Evolutionary conservation across 2,888 invertebrate species (phyloP).

Genomic region (Tenthredo livida): DNA sequence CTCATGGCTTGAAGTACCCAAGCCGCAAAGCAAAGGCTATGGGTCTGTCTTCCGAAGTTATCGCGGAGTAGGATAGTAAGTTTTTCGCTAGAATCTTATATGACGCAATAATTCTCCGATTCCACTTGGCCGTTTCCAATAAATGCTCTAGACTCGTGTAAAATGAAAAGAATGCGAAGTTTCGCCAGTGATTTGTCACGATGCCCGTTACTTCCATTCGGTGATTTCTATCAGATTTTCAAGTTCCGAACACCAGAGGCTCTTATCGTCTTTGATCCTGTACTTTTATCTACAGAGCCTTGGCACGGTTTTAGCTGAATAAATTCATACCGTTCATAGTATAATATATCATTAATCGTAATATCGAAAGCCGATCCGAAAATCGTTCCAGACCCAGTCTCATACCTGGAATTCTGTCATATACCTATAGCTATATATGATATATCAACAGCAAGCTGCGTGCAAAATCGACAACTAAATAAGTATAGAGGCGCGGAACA

Average conservation of each 20-base stretch:
- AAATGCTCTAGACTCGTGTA: conserved; percentile 43
- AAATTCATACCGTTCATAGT: not conserved
- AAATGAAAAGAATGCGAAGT: conserved; percentile 42
- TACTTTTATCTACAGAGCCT: too few species aligned
- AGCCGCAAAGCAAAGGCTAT: not conserved
- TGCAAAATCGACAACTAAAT: not conserved
- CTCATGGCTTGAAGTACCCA: not conserved
- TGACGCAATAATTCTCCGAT: conserved; percentile 43
- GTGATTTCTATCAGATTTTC: conserved; percentile 40
- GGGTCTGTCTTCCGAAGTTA: not conserved
- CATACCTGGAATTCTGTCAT: not conserved
- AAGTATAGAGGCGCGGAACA: conserved; percentile 23
- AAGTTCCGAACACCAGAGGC: not conserved
- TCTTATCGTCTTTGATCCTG: not conserved
- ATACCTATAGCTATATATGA: too few species aligned
- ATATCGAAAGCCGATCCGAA: not conserved
- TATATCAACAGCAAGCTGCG: not conserved
- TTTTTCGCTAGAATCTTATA: conserved; percentile 41
- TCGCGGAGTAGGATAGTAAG: not conserved
- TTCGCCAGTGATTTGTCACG: conserved; percentile 46
- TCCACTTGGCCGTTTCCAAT: conserved; percentile 41
- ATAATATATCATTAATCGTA: not conserved
- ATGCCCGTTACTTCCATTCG: not conserved
- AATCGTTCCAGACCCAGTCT: not conserved
- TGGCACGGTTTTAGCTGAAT: not conserved